Evolutionary conservation across 53 echinoderm and acorn worm species (phyloP), one percentile per base, ranked within the genome.

Genomic region (Apostichopus leukothele): DNA sequence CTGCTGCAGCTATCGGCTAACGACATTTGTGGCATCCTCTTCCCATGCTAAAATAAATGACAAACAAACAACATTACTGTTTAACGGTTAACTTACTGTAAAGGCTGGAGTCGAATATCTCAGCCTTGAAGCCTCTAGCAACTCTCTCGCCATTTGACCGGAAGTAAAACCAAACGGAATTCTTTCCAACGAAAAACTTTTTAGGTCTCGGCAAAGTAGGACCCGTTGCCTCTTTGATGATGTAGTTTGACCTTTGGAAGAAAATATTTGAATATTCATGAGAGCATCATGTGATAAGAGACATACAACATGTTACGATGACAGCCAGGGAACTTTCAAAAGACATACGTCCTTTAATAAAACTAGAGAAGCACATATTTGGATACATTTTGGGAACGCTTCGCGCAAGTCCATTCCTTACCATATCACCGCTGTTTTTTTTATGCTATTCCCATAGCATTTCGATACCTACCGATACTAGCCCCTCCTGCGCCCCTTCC

Each of bases 111-210:
- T 96, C 96, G 23, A 90, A 96, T 25, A 96, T 86, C 81, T 96
- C 95, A 4, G 95, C 91, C 66, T 92, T 92, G 92, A 95, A 96
- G 9, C 96, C 96, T 7, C 95, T 87, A 83, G 95, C 94, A 14
- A 93, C 92, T 16, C 78, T 74, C 14, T 88, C 89, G 13, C 85
- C 86, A 59, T 96, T 93, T 0, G 96, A 92, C 60, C 92, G 87
- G 90, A 96, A 95, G 75, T 95, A 88, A 26, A 96, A 81, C 96
- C 96, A 96, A 25, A 92, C 92, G 75, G 88, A 74, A 87, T 87
- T 87, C 88, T 87, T 87, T 5, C 53, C 51, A 7, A 57, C 52
- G 50, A 75, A 52, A 13, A 74, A 87, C 60, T 22, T 74, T 51
- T 87, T 87, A 22, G 85, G 85, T 67, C 85, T 85, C 6, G 85